These are phyloP conservation scores for Hydractinia echinata DNA, from an alignment of 30 jellyfish, hydroid and myxozoan genomes.

Conservation along the genomic window DNA sequence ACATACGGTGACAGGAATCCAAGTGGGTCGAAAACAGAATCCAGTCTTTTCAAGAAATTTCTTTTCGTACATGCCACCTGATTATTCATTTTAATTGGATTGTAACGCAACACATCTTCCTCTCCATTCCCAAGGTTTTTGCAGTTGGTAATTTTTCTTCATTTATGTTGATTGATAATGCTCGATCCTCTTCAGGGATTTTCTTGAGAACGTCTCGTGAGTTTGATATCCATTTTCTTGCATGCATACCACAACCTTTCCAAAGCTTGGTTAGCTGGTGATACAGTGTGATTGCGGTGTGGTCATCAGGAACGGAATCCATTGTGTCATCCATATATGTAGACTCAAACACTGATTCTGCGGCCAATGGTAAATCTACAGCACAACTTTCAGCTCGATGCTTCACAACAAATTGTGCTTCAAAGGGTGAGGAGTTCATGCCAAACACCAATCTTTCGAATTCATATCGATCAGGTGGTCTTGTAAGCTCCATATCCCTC, in stretches of 20 bases:
- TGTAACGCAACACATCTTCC: constrained; percentile 27
- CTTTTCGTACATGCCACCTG: constrained; percentile 29
- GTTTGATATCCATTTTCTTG: constrained; percentile 55
- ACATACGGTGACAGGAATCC: constrained; percentile 13
- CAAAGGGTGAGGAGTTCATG: constrained; percentile 34
- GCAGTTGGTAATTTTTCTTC: constrained; percentile 40
- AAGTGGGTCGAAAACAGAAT: constrained; percentile 44
- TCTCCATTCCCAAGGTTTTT: constrained; percentile 30
- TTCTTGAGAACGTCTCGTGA: constrained; percentile 33
- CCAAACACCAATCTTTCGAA: constrained; percentile 55
- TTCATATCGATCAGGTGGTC: no score
- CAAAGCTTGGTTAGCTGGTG: constrained; percentile 37
- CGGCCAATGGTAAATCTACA: constrained; percentile 42
- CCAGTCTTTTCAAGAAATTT: constrained; percentile 27
- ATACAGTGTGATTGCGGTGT: constrained; percentile 29
- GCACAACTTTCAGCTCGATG: constrained; percentile 35
- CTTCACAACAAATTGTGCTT: constrained; percentile 51
- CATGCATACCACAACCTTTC: constrained; percentile 64
- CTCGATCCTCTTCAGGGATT: constrained; percentile 50
- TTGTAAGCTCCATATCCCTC: no score
- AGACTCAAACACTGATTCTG: constrained; percentile 48
- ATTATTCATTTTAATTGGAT: constrained; percentile 9
- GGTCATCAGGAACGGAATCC: constrained; percentile 45
- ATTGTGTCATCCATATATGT: constrained; percentile 64
- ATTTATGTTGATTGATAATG: constrained; percentile 35